A percentile compares a stretch with the other conserved stretches of the same genome.
Evolutionary conservation across 2,888 invertebrate species (phyloP).

Genomic region (Allophyes oxyacanthae): DNA sequence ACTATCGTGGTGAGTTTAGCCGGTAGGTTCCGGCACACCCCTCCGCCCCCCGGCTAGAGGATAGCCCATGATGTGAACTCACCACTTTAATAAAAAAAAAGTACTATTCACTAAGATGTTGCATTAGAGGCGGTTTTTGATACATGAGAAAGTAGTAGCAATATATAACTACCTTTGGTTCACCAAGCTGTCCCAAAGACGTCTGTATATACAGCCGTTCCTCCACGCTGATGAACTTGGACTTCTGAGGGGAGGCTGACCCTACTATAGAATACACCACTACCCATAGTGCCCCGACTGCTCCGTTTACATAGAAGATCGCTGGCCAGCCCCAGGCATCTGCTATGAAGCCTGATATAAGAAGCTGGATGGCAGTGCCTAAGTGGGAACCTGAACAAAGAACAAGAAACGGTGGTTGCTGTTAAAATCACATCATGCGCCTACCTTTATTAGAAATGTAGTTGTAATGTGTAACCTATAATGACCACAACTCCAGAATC

Average conservation of each 20-base stretch:
- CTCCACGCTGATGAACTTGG: slow-evolving; percentile 88
- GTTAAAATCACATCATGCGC: too few species aligned
- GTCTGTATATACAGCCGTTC: slow-evolving; percentile 92
- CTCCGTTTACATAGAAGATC: slow-evolving; percentile 91
- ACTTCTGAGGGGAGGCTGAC: slow-evolving; percentile 90
- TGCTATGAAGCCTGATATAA: slow-evolving; percentile 82
- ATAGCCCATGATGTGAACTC: too few species aligned
- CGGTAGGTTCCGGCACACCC: too few species aligned
- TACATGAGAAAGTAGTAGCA: too few species aligned
- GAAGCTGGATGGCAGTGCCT: slow-evolving; percentile 89
- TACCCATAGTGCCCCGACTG: slow-evolving; percentile 87
- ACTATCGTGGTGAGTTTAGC: too few species aligned
- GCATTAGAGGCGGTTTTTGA: too few species aligned
- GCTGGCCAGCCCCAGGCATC: slow-evolving; percentile 90
- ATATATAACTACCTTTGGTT: slow-evolving; percentile 70
- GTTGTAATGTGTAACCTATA: too few species aligned
- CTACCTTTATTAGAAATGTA: too few species aligned
- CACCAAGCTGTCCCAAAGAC: slow-evolving; percentile 73
- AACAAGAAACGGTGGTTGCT: background rate
- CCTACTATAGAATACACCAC: slow-evolving; percentile 89
- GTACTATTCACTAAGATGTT: too few species aligned
- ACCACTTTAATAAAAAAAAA: too few species aligned
- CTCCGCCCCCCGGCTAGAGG: too few species aligned
- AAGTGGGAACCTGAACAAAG: slow-evolving; percentile 84
- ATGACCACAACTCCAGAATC: too few species aligned